phyloP scores from a whole-genome alignment of 1,140 invertebrate genomes.

The Tribolium madens region DNA sequence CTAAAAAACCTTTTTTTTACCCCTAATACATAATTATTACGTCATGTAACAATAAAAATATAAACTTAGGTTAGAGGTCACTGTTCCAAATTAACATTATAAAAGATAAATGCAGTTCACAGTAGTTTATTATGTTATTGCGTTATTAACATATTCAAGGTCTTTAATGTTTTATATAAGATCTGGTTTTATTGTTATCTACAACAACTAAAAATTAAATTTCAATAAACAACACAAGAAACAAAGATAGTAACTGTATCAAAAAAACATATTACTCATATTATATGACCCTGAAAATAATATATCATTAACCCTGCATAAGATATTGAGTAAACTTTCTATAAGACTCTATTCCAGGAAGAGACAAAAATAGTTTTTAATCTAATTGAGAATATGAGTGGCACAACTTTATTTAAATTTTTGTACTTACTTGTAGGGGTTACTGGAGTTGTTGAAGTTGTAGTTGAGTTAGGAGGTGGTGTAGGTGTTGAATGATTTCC shows the following conservation, averaged over 20 bases:
- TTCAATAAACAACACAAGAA: slow-evolving; percentile 3
- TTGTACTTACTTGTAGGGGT: slow-evolving; percentile 6
- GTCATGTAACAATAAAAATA: background rate
- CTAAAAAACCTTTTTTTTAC: too few species aligned
- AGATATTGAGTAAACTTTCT: too few species aligned
- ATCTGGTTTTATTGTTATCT: slow-evolving; percentile 3
- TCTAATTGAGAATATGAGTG: too few species aligned
- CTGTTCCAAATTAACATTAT: slow-evolving; percentile 22
- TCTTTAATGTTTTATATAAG: background rate
- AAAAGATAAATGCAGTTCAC: slow-evolving; percentile 9
- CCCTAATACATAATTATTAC: too few species aligned
- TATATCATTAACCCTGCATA: background rate
- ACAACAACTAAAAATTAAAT: background rate
- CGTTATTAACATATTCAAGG: background rate
- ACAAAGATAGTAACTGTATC: background rate
- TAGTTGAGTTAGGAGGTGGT: background rate
- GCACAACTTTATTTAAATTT: too few species aligned
- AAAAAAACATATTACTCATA: background rate
- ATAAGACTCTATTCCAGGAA: too few species aligned
- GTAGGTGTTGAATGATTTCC: background rate
- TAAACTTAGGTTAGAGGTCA: background rate
- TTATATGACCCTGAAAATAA: background rate
- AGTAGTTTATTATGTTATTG: background rate
- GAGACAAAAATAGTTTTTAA: too few species aligned
- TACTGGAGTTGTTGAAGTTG: background rate